These are phyloP conservation scores for Gasterosteus aculeatus DNA, from an alignment of 2,113 vertebrate species.

Conservation along the genomic window DNA sequence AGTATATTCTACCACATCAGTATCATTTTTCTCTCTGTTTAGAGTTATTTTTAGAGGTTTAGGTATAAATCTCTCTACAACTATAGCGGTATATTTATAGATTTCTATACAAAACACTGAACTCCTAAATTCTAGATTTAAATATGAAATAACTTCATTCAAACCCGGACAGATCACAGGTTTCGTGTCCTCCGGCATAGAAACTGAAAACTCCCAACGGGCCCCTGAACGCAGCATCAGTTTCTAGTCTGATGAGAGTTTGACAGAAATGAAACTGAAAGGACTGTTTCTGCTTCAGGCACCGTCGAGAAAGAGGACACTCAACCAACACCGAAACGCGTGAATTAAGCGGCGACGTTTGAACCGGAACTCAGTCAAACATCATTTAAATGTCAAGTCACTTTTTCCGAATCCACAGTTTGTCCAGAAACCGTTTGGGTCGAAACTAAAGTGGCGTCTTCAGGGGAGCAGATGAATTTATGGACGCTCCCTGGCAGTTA, in stretches of 20 bases:
- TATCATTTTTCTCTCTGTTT: neutral
- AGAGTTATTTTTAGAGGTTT: neutral
- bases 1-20: neutral
- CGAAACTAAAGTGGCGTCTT: accelerated
- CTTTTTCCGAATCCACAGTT: accelerated
- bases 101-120: no score
- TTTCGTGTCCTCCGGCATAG: neutral
- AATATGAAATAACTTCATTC: no score
- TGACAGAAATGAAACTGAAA: conserved; percentile 55
- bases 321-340: accelerated
- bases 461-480: accelerated
- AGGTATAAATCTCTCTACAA: neutral
- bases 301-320: accelerated
- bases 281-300: accelerated
- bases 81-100: no score
- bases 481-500: conserved; percentile 3
- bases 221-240: conserved; percentile 34
- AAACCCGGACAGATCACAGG: neutral
- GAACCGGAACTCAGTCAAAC: accelerated
- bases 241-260: conserved; percentile 25
- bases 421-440: accelerated
- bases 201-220: neutral
- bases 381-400: accelerated
- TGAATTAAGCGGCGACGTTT: accelerated
- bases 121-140: no score